Conservation (phyloP, 2,797 vertebrate genomes). For the Mormyrops attenuatus region DNA sequence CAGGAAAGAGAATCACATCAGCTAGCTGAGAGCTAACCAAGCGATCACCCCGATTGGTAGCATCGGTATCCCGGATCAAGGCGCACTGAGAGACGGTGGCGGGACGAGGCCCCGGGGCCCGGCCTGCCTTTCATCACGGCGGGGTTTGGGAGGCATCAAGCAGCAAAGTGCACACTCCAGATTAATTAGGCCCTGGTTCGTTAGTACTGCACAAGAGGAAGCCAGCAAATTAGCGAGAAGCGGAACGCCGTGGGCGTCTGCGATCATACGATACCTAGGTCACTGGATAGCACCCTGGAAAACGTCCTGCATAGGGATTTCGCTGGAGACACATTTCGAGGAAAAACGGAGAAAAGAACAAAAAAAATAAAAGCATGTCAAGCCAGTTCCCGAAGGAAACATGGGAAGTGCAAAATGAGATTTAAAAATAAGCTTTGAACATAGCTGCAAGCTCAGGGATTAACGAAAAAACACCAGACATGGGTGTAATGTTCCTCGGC, state of each 20-base stretch:
- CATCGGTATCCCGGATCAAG: constrained; percentile 33
- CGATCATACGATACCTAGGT: constrained; percentile 69
- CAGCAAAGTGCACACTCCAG: constrained; percentile 38
- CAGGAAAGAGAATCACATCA: constrained; percentile 40
- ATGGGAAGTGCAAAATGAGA: background rate
- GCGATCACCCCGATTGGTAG: constrained; percentile 45
- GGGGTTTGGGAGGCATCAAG: constrained; percentile 46
- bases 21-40: constrained; percentile 41
- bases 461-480: background rate
- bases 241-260: constrained; percentile 35
- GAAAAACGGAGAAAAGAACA: constrained; percentile 51
- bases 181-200: constrained; percentile 39
- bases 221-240: constrained; percentile 53
- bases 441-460: background rate
- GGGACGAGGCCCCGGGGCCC: background rate
- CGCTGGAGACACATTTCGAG: constrained; percentile 73
- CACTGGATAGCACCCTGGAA: constrained; percentile 76
- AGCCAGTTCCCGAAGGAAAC: constrained; percentile 25
- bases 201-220: constrained; percentile 60
- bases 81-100: constrained; percentile 34
- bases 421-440: background rate
- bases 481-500: background rate
- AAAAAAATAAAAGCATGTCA: constrained; percentile 45
- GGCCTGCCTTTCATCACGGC: constrained; percentile 37
- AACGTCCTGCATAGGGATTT: constrained; percentile 75